Percentiles rank a stretch among this genome's conserved stretches.
Evolutionary conservation across 2,797 vertebrate genomes (phyloP).

Genomic region (Brachymystax lenok): DNA sequence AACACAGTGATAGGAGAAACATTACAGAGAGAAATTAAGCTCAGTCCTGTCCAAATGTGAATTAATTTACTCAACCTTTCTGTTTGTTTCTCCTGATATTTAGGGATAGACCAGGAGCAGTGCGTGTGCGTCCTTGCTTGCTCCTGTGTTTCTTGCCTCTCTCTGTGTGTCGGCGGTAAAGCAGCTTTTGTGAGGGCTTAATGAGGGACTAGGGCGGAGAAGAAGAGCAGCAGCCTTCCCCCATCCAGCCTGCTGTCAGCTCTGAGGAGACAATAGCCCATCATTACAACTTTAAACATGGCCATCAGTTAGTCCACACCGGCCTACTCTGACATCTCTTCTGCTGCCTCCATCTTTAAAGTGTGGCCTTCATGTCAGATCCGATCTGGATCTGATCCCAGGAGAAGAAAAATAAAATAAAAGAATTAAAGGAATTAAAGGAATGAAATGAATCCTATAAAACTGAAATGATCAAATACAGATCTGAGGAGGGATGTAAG

Average conservation of each 20-base stretch:
- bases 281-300: constrained; percentile 58
- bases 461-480: constrained; percentile 6
- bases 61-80: constrained; percentile 5
- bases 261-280: constrained; percentile 46
- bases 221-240: constrained; percentile 30
- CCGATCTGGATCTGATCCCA: neutral
- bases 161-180: constrained; percentile 15
- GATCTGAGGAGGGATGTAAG: neutral
- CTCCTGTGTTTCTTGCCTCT: neutral
- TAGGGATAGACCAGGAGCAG: neutral
- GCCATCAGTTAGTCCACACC: constrained; percentile 42
- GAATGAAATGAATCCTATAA: neutral
- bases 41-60: neutral
- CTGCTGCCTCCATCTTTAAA: constrained; percentile 30
- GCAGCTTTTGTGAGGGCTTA: constrained; percentile 48
- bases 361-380: constrained; percentile 8
- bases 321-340: constrained; percentile 38
- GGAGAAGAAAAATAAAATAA: neutral
- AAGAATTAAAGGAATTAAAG: neutral
- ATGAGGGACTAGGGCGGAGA: constrained; percentile 48
- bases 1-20: too few species aligned
- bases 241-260: constrained; percentile 26
- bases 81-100: constrained; percentile 20
- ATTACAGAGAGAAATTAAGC: neutral
- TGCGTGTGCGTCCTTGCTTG: neutral